These are phyloP conservation scores for Riparia riparia DNA, from an alignment of 2,113 vertebrate genomes.

Conservation along the genomic window DNA sequence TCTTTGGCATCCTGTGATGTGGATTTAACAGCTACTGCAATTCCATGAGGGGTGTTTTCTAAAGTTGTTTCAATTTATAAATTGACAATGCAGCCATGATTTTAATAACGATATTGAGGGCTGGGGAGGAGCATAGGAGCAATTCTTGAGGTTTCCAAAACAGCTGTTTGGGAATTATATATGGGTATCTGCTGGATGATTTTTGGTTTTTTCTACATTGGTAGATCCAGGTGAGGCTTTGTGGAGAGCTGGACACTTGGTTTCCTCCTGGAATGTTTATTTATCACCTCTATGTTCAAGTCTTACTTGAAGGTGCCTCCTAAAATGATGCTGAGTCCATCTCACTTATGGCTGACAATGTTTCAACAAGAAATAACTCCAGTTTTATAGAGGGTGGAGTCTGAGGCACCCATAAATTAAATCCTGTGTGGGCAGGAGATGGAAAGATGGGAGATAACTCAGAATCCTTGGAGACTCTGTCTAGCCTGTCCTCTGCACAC, in stretches of 20 bases:
- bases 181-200: background rate
- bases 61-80: background rate
- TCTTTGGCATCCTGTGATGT: background rate
- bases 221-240: background rate
- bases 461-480: background rate
- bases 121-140: background rate
- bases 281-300: background rate
- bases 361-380: background rate
- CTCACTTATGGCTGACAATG: background rate
- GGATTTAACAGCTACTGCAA: background rate
- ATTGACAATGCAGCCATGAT: background rate
- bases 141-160: background rate
- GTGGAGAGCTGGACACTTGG: background rate
- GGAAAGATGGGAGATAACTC: background rate
- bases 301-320: background rate
- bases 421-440: background rate
- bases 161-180: fast-evolving
- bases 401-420: background rate
- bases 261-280: background rate
- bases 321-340: background rate
- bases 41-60: background rate
- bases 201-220: fast-evolving
- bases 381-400: constrained; percentile 1
- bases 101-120: background rate
- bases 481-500: background rate